Base-by-base conservation (phyloP, 2,113 vertebrate genomes). In the Agelaius phoeniceus region DNA sequence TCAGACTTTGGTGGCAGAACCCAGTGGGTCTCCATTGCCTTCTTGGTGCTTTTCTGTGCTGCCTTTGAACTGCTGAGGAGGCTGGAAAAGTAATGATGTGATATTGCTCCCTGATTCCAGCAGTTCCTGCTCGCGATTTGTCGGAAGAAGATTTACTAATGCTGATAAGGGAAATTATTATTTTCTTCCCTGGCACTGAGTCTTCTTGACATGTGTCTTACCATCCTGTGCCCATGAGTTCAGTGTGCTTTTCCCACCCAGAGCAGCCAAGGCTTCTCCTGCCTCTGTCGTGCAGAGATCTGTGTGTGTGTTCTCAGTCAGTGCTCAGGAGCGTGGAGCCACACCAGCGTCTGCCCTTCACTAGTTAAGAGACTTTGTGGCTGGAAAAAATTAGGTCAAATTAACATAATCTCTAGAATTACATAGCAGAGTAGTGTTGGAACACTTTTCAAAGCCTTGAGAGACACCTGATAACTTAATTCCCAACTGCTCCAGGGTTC, bases 331-430 rank as follows among this genome's bases (percentile, higher is more conserved):
- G 46, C 4, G 4, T 1, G 10, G 79, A 61, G n/a, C 92, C 35
- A 24, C 33, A 22, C 59, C 48, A 77, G 11, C 83, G 81, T 61
- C 30, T 76, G 81, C 89, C 91, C 79, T 59, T 87, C 48, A 15
- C 3, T 22, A 59, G 58, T 69, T 81, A 71, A 80, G 94, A 88
- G 81, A 84, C 84, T 80, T 48, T n/a, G 24, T 84, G 86, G 67
- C 87, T 46, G 95, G 93, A 90, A 97, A 80, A 92, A 93, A 95
- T 93, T 67, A 94, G 86, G 94, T 96, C 90, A 91, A 87, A 86
- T 95, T 96, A 96, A 80, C 97, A 95, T 94, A 90, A 96, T 96
- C 90, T 92, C 78, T 58, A 85, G 91, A 88, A 95, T 93, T 94
- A 96, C 58, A 68, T 48, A 69, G 86, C 89, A 80, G 52, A 72